These are phyloP conservation scores for Bufotes viridis DNA, from an alignment of 2,797 vertebrate genomes.

Conservation along the genomic window DNA sequence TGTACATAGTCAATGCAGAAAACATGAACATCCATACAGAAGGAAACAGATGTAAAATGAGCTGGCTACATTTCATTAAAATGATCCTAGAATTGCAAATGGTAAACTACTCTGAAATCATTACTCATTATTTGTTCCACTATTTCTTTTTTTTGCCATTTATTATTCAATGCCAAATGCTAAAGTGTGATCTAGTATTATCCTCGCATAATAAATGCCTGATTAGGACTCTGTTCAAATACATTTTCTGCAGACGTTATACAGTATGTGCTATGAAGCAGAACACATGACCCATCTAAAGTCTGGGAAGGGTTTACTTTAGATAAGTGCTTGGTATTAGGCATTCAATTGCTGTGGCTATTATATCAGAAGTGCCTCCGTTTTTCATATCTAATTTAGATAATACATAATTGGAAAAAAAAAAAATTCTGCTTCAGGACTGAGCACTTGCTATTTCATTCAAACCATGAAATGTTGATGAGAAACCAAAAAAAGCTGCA, in stretches of 20 bases:
- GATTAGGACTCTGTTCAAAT: constrained; percentile 23
- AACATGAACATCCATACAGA: neutral
- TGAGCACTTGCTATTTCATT: neutral
- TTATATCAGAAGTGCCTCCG: neutral
- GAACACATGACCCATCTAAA: constrained; percentile 20
- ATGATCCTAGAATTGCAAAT: neutral
- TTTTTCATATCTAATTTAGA: no score
- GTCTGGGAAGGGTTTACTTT: neutral
- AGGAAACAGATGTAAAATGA: constrained; percentile 24
- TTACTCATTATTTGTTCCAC: constrained; percentile 37
- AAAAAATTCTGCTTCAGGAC: neutral
- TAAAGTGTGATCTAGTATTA: constrained; percentile 7
- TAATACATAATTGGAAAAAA: no score
- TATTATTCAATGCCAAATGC: constrained; percentile 39
- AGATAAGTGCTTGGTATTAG: neutral
- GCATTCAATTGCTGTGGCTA: neutral
- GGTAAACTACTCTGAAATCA: neutral
- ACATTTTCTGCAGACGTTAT: constrained; percentile 12
- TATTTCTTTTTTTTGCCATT: constrained; percentile 30
- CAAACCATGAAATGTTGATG: neutral
- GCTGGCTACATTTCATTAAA: neutral
- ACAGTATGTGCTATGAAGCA: constrained; percentile 18
- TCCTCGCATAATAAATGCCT: constrained; percentile 35
- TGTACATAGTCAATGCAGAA: neutral
- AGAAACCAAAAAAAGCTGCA: neutral